Percentiles rank a stretch among this genome's conserved stretches.
phyloP scores from a whole-genome alignment of 2,113 vertebrate genomes.

The Deroptyus accipitrinus region DNA sequence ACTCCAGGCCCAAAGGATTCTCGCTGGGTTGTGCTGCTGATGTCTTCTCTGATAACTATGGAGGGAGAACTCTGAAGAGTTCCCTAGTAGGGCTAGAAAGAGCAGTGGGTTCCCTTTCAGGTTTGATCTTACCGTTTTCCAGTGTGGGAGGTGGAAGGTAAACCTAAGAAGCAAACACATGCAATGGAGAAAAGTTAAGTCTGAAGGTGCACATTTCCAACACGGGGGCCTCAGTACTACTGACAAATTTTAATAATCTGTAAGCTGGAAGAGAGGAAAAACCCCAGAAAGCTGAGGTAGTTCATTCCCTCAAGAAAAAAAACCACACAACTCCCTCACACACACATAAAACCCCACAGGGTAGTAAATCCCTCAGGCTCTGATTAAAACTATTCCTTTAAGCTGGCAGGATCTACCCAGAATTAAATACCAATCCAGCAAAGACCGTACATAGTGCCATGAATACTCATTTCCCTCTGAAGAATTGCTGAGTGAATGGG shows the following conservation, averaged over 20 bases:
- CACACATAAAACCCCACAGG: background rate
- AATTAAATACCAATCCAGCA: background rate
- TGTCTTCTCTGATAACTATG: background rate
- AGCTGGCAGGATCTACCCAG: background rate
- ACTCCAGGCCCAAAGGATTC: background rate
- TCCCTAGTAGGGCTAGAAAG: background rate
- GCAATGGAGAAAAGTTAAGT: background rate
- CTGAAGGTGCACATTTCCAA: background rate
- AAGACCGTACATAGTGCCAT: background rate
- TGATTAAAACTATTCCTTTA: slow-evolving; percentile 10
- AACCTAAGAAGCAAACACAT: background rate
- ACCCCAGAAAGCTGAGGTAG: background rate
- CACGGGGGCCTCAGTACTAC: background rate
- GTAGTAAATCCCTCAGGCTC: background rate
- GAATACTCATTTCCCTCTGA: background rate
- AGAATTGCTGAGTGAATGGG: background rate
- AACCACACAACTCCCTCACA: background rate
- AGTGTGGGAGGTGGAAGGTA: background rate
- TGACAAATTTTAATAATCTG: background rate
- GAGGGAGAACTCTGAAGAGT: background rate
- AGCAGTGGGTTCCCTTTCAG: background rate
- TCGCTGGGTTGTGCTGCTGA: background rate
- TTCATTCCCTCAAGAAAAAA: background rate
- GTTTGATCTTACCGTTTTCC: background rate
- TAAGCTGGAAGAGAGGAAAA: background rate